These are phyloP conservation scores for Buceros bicornis DNA, from an alignment of 2,797 vertebrate species.

Conservation along the genomic window DNA sequence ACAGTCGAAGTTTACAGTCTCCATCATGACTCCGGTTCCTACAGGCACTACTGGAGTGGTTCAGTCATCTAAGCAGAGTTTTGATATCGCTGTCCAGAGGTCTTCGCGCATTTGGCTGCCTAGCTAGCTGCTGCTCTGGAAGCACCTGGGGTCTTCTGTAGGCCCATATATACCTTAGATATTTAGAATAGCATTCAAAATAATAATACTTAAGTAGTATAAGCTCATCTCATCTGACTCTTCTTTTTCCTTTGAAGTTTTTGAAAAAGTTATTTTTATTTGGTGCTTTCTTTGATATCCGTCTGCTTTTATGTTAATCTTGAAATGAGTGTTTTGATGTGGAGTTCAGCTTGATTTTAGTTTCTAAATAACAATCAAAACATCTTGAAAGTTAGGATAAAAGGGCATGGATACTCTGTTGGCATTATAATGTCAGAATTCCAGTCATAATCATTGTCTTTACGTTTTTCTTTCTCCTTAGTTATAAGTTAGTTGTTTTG, in stretches of 20 bases:
- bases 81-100: background rate
- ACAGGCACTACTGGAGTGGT: background rate
- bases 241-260: background rate
- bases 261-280: background rate
- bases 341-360: background rate
- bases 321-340: background rate
- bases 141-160: background rate
- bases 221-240: background rate
- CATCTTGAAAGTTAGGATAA: background rate
- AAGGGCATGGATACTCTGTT: background rate
- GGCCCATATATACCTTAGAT: too few relatives aligned
- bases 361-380: background rate
- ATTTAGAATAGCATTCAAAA: background rate
- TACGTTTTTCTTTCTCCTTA: conserved; percentile 30
- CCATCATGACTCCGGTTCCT: background rate
- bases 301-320: background rate
- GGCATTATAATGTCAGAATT: background rate
- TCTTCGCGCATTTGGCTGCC: background rate
- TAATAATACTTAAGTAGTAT: background rate
- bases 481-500: conserved; percentile 46
- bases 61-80: background rate
- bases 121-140: background rate
- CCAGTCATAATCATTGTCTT: background rate
- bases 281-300: background rate
- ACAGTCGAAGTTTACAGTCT: background rate